Percentiles rank a stretch among this genome's conserved stretches.
phyloP scores from a whole-genome alignment of 2,888 invertebrate species.

The Calameuta pallipes region DNA sequence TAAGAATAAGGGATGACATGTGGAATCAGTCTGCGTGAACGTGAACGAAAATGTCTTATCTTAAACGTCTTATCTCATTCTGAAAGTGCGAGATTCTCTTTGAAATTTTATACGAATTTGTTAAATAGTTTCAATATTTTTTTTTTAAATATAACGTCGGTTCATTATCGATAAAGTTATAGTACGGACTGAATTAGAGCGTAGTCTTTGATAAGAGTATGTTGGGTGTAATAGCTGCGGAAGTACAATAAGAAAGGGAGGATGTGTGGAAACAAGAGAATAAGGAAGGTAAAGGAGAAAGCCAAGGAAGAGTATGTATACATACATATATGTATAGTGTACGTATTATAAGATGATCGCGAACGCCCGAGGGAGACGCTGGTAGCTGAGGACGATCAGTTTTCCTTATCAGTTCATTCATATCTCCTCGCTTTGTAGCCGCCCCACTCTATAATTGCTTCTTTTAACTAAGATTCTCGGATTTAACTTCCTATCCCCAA shows the following conservation, averaged over 20 bases:
- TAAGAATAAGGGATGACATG: neutral
- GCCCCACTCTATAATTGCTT: constrained; percentile 58
- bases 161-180: neutral
- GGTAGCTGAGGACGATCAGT: constrained; percentile 43
- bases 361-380: constrained; percentile 17
- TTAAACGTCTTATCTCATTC: no score
- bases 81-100: no score
- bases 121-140: neutral
- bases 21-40: neutral
- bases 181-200: neutral
- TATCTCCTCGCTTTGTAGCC: constrained; percentile 44
- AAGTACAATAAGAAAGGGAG: neutral
- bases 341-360: neutral
- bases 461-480: constrained; percentile 62
- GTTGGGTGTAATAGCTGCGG: neutral
- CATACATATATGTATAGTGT: neutral
- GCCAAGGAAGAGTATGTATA: neutral
- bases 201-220: neutral
- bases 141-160: neutral
- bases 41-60: no score
- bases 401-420: constrained; percentile 54
- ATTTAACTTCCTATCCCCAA: constrained; percentile 46
- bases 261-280: neutral
- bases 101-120: neutral
- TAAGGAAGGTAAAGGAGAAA: neutral